Base-by-base conservation (phyloP, 1,140 invertebrate species). In the Rhizoglyphus robini region DNA sequence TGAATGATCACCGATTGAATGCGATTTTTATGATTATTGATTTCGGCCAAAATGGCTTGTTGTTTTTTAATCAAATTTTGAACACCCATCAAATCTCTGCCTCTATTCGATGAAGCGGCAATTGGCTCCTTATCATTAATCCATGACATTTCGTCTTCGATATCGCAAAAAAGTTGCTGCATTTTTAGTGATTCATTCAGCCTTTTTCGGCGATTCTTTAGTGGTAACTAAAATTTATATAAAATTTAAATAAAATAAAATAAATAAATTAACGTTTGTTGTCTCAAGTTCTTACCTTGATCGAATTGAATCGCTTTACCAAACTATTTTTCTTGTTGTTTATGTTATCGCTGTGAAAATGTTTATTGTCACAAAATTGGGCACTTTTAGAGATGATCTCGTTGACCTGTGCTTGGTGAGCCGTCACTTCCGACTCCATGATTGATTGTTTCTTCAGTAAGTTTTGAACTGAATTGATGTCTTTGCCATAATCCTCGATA, bases 21-120 rank as follows among this genome's bases (percentile, higher is more conserved):
- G 65, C 95, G 82, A n/a, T 85, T 84, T 74, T 99, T 95, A 74
- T 98, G 96, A 73, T 96, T 96, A 69, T 90, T 88, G 67, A 99
- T 90, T 79, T 99, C 96, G n/a, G 92, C 88, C 63, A 96, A 79
- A 25, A 99, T 86, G 18, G 93, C 95, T 75, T 96, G 92, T 75
- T 99, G 96, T 76, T 98, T 98, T 80, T 99, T 99, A 76, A 97
- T 97, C 58, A 99, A 78, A 78, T 97, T 99, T 76, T 99, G 96
- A 0, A 99, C 96, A 36, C 96, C 96, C 77, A 99, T 98, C 62
- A 99, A 79, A 76, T 99, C 96, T 32, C 95, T 85, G 8, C 92
- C 94, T 75, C 95, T 84, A 75, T 98, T 99, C 0, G 93, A 97
- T 15, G 88, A 94, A 0, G 90, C 90, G 13, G 94, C 96, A 68